A percentile compares a stretch with the other conserved stretches of the same genome.
These are phyloP conservation scores for Xanthia togata DNA, from an alignment of 2,888 invertebrate species.

Conservation along the genomic window DNA sequence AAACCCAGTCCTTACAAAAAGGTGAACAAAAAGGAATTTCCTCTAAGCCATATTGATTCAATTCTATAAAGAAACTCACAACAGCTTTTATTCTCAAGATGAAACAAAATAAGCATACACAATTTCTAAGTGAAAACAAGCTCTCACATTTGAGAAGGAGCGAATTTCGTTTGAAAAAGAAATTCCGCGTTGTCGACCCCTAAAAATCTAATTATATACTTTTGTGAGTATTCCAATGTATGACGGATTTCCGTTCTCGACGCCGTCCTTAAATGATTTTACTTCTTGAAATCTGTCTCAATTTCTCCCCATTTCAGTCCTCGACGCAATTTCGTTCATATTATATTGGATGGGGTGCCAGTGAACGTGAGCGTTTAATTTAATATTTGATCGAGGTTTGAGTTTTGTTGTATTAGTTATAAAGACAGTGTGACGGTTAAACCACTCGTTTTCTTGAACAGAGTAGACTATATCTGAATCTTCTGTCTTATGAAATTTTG, in stretches of 20 bases:
- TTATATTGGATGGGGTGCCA: constrained; percentile 71
- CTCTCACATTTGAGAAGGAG: constrained; percentile 51
- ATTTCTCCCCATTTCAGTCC: constrained; percentile 78
- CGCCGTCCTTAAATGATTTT: constrained; percentile 79
- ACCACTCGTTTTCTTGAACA: not conserved
- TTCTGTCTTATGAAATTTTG: too few species aligned
- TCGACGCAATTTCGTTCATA: constrained; percentile 80
- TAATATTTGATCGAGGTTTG: constrained; percentile 57
- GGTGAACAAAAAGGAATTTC: constrained; percentile 48
- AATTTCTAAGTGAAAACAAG: constrained; percentile 61
- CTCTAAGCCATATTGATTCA: constrained; percentile 50
- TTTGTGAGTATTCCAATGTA: constrained; percentile 73
- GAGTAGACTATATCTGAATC: not conserved
- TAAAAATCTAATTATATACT: constrained; percentile 74
- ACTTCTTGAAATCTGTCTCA: constrained; percentile 82
- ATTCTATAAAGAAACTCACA: constrained; percentile 45
- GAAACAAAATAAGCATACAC: constrained; percentile 61
- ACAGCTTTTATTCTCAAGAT: constrained; percentile 38
- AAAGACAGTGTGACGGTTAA: constrained; percentile 4
- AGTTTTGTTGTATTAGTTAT: constrained; percentile 41
- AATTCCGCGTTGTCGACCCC: constrained; percentile 62
- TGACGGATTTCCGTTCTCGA: constrained; percentile 79
- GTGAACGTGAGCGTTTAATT: constrained; percentile 59
- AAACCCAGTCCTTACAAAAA: constrained; percentile 32
- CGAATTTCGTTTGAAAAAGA: constrained; percentile 50